Percentiles rank a stretch among this genome's conserved stretches.
These are phyloP conservation scores for Parauchenoglanis punctatus DNA, from an alignment of 2,797 vertebrate genomes.

Conservation along the genomic window DNA sequence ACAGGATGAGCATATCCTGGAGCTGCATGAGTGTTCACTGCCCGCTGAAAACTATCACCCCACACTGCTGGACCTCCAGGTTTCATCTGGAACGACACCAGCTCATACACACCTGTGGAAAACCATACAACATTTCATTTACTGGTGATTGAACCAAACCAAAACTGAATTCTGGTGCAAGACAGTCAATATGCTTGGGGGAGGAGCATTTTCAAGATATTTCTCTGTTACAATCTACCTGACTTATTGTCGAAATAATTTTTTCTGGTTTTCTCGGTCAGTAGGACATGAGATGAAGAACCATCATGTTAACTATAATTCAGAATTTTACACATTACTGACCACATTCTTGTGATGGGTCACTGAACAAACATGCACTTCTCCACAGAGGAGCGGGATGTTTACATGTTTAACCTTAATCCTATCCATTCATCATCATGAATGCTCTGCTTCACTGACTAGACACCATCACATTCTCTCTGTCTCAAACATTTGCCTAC, in stretches of 20 bases:
- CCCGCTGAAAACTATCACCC: conserved; percentile 79
- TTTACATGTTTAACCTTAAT: conserved; percentile 18
- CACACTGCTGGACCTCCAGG: conserved; percentile 88
- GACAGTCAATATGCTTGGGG: background rate
- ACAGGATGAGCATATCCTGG: conserved; percentile 82
- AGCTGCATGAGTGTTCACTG: conserved; percentile 75
- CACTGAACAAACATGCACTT: background rate
- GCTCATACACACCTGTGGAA: conserved; percentile 85
- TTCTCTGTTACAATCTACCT: background rate
- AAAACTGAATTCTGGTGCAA: background rate
- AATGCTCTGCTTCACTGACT: conserved; percentile 14
- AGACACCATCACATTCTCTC: conserved; percentile 14
- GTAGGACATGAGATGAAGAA: background rate
- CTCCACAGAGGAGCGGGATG: conserved; percentile 3
- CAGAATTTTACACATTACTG: conserved; percentile 5
- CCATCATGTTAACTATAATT: background rate
- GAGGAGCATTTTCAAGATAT: background rate
- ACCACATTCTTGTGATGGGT: background rate
- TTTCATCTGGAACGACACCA: conserved; percentile 86
- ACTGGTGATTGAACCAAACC: background rate
- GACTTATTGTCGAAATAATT: background rate
- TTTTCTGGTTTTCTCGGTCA: background rate
- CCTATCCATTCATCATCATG: conserved; percentile 18
- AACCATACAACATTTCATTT: conserved; percentile 16
- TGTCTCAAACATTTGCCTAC: background rate